A percentile compares a stretch with the other conserved stretches of the same genome.
These are phyloP conservation scores for Spea multiplicata DNA, from an alignment of 2,113 vertebrate species.

Conservation along the genomic window DNA sequence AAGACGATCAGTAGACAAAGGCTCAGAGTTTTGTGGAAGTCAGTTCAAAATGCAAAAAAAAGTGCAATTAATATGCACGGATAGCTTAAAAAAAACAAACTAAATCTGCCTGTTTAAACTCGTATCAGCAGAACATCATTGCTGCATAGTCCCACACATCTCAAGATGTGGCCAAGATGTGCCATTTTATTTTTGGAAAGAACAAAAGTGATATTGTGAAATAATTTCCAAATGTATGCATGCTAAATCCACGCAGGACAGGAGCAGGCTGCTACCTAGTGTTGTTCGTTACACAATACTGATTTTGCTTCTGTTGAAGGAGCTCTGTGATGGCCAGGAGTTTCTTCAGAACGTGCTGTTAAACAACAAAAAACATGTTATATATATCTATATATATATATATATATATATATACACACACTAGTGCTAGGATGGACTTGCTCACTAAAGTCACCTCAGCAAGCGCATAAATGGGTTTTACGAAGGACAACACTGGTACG, in stretches of 20 bases:
- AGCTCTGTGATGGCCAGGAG: slow-evolving; percentile 98
- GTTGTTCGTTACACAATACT: slow-evolving; percentile 93
- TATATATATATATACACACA: too few relatives aligned
- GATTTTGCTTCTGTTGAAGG: slow-evolving; percentile 96
- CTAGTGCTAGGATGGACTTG: too few relatives aligned
- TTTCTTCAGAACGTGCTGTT: slow-evolving; percentile 97
- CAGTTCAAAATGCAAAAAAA: slow-evolving; percentile 67
- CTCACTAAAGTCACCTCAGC: too few relatives aligned
- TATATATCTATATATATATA: too few relatives aligned
- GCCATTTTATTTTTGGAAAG: slow-evolving; percentile 74
- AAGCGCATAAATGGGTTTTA: too few relatives aligned
- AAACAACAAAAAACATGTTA: slow-evolving; percentile 44
- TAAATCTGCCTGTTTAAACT: slow-evolving; percentile 65
- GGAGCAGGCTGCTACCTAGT: slow-evolving; percentile 86
- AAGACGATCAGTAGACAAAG: slow-evolving; percentile 79
- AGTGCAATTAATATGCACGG: slow-evolving; percentile 73
- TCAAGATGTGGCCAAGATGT: slow-evolving; percentile 70
- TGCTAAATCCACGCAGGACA: slow-evolving; percentile 78
- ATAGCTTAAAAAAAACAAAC: slow-evolving; percentile 61
- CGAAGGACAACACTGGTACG: too few relatives aligned
- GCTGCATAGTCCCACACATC: slow-evolving; percentile 92
- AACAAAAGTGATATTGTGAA: slow-evolving; percentile 73
- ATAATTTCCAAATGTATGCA: slow-evolving; percentile 69
- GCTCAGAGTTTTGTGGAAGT: slow-evolving; percentile 76
- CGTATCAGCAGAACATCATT: slow-evolving; percentile 66